Evolutionary conservation across 1,140 invertebrate genomes (phyloP), one percentile per base, ranked within the genome.

Genomic region (Protaetia brevitarsis): DNA sequence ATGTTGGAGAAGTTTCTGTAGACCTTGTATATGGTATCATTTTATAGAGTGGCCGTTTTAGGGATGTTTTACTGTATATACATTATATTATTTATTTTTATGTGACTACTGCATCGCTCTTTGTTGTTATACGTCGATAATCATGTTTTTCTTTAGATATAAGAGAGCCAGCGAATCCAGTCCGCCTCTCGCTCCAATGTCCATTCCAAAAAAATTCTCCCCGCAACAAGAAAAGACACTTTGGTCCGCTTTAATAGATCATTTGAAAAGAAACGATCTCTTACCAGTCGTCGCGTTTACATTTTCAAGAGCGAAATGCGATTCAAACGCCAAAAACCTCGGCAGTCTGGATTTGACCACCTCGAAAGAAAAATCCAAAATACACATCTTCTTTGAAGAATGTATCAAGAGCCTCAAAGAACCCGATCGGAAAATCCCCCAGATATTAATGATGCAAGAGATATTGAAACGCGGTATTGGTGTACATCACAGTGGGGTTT

Each of bases 401-500:
- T 94, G 93, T 73, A 85, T 97, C 7, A 85, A 87, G 57, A 85
- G 88, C 69, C 80, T 99, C 0, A 97, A 96, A 74, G 88, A 89
- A 57, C 85, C 89, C 0, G 97, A 99, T 79, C 77, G n/a, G n/a
- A n/a, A n/a, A n/a, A n/a, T n/a, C n/a, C n/a, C n/a, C n/a, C n/a
- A n/a, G n/a, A n/a, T n/a, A n/a, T n/a, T 86, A 21, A 84, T 83
- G 64, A 86, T 99, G 79, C 84, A 88, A 75, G 84, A 89, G 45
- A 85, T 96, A 8, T 76, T 98, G n/a, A 86, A 88, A 73, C 86
- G 89, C 69, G 97, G 97, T 0, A 91, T 99, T 68, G 97, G 96
- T 0, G 88, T 99, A 11, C 97, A 99, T 82, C 97, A 99, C 78
- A 97, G 95, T 80, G 96, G 97, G 19, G 96, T 99, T 71, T 79